Conservation (phyloP, 2,113 vertebrate genomes). For the Eupsittula cactorum region DNA sequence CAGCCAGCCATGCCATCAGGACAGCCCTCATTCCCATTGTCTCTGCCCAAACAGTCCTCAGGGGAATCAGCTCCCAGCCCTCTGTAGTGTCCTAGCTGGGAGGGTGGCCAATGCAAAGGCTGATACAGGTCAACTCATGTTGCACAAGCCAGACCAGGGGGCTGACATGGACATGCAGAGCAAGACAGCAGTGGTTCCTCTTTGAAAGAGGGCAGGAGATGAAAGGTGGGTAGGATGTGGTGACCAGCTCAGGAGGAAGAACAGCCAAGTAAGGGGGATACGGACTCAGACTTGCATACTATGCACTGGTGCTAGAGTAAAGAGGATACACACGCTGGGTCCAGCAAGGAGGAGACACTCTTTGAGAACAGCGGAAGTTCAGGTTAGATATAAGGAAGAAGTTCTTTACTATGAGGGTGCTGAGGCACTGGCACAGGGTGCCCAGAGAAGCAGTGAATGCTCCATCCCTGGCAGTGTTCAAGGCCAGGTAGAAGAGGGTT, state of each 20-base stretch:
- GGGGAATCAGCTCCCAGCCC: not conserved
- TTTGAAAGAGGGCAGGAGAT: not conserved
- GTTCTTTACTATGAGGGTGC: not conserved
- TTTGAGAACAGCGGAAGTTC: not conserved
- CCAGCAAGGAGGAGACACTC: not conserved
- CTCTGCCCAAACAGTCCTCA: not conserved
- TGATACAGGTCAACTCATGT: not conserved
- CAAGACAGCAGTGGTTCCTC: not conserved
- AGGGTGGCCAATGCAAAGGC: not conserved
- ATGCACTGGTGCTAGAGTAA: not conserved
- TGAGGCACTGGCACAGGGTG: not conserved
- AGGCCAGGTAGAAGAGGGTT: not conserved
- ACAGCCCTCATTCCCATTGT: not conserved
- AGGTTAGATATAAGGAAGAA: not conserved
- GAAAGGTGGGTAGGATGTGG: not conserved
- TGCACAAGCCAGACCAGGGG: not conserved
- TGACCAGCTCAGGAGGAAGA: not conserved
- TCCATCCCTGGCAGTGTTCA: not conserved
- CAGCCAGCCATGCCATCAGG: not conserved
- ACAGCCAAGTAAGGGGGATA: not conserved
- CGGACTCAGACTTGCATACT: not conserved
- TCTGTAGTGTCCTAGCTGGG: not conserved
- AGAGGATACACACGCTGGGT: accelerated
- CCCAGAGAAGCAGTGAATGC: not conserved
- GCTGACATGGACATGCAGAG: not conserved